Base-by-base conservation (phyloP, 1,140 invertebrate species). In the Drosophila sp. region DNA sequence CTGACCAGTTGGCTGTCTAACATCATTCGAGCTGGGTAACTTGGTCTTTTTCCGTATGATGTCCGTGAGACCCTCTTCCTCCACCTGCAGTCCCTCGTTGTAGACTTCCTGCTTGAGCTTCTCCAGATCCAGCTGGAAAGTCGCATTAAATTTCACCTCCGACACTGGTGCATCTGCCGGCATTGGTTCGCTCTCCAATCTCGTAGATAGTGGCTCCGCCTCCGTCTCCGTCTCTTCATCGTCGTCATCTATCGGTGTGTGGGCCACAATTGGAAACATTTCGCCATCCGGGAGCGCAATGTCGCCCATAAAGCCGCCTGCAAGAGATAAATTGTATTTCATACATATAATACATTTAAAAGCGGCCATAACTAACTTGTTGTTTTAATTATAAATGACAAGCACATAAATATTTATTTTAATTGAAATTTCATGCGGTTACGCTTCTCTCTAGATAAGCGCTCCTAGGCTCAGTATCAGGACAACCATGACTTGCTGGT, bases 221-320 rank as follows among this genome's bases (percentile, higher is more conserved):
- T 53, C 50, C 6, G 36, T 50, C 43, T 62, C 53, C 1, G 41
- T 46, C 8, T 53, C 50, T 7, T 45, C 32, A 4, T 72, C 57
- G 40, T 58, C 63, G 50, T 94, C 93, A 69, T 50, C 36, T 67
- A 94, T 92, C 27, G 71, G 82, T 46, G 90, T 91, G 58, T 66
- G 74, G 0, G 90, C 90, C 45, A 91, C 90, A 50, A 90, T 58
- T 14, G 90, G 90, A n/a, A 65, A 46, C 2, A 45, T 56, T 13
- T 86, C 76, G 0, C 69, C 91, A 53, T 96, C 94, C 21, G 96
- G 94, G 67, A 97, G 92, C 0, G 96, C 96, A 45, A 97, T 97
- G 83, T 97, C 96, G 3, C 96, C 96, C 91, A 95, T 93, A 78
- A 96, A 97, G 13, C 94, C 95, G 76, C 93, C 96, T 97, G 93